Conservation (phyloP, 2,888 invertebrate species). For the Ischnura elegans region DNA sequence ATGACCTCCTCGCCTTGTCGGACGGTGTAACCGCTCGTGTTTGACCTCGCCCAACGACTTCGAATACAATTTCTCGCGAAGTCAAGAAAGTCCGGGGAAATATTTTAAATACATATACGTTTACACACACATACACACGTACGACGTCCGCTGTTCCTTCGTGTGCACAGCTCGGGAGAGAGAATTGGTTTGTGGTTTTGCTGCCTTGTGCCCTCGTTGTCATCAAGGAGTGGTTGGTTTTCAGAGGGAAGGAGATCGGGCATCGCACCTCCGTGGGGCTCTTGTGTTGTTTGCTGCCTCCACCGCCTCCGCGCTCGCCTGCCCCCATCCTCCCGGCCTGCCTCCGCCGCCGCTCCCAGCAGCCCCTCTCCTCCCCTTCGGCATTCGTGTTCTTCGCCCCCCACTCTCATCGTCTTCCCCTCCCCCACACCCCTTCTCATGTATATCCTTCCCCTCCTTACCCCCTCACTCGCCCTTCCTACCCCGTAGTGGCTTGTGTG, state of each 20-base stretch:
- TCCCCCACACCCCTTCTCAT: background rate
- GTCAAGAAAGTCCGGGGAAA: background rate
- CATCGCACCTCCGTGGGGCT: background rate
- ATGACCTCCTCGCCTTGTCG: background rate
- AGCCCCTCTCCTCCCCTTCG: background rate
- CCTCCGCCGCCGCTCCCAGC: background rate
- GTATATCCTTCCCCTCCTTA: background rate
- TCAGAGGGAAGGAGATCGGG: background rate
- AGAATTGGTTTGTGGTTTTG: background rate
- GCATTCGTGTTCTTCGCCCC: background rate
- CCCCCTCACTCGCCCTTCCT: background rate
- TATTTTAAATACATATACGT: too few species aligned
- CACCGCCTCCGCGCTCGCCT: too few species aligned
- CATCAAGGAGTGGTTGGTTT: background rate
- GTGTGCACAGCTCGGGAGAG: too few species aligned
- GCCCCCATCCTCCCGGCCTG: too few species aligned
- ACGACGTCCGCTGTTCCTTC: background rate
- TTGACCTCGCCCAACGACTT: background rate
- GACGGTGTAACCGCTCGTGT: background rate
- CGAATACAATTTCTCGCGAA: background rate
- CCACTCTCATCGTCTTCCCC: background rate
- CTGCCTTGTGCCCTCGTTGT: background rate
- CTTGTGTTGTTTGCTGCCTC: background rate
- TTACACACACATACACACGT: too few species aligned
- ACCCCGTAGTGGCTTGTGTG: slow-evolving; percentile 51